Evolutionary conservation across 2,888 invertebrate species (phyloP).

Genomic region (Ichneumoninae sp.): DNA sequence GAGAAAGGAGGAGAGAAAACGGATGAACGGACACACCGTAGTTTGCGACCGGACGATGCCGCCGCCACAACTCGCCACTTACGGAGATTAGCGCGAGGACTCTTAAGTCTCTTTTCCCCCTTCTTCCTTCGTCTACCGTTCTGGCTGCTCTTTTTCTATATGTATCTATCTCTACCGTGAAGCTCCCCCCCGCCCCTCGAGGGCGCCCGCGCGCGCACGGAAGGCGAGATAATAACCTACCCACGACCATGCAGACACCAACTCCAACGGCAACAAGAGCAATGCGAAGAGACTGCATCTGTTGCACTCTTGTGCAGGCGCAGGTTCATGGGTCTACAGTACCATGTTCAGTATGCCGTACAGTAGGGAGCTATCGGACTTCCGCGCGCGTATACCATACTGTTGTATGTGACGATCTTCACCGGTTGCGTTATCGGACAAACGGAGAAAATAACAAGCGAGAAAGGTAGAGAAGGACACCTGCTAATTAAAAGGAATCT

Average conservation of each 20-base stretch:
- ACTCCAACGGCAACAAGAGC: conserved; percentile 22
- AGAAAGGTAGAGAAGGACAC: conserved; percentile 45
- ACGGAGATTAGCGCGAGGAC: conserved; percentile 65
- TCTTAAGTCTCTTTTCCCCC: conserved; percentile 47
- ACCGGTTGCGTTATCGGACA: conserved; percentile 64
- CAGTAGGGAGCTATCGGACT: conserved; percentile 17
- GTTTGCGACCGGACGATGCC: conserved; percentile 56
- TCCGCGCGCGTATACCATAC: conserved; percentile 21
- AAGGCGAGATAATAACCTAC: conserved; percentile 56
- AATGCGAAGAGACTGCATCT: conserved; percentile 8
- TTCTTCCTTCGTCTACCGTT: conserved; percentile 10
- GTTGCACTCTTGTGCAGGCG: conserved; percentile 6
- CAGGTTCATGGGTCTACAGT: conserved; percentile 6
- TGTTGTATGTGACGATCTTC: conserved; percentile 46
- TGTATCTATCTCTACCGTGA: conserved; percentile 21
- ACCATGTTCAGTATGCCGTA: background rate
- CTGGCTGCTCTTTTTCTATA: conserved; percentile 3
- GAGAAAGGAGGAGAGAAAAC: conserved; percentile 49
- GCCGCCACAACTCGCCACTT: conserved; percentile 64
- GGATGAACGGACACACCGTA: conserved; percentile 58
- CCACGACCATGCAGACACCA: conserved; percentile 9
- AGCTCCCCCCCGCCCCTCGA: background rate
- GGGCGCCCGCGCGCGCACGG: conserved; percentile 7
- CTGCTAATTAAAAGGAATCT: conserved; percentile 71
- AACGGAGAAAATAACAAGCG: conserved; percentile 37